phyloP scores from a whole-genome alignment of 2,113 vertebrate genomes.

The Patagioenas fasciata region DNA sequence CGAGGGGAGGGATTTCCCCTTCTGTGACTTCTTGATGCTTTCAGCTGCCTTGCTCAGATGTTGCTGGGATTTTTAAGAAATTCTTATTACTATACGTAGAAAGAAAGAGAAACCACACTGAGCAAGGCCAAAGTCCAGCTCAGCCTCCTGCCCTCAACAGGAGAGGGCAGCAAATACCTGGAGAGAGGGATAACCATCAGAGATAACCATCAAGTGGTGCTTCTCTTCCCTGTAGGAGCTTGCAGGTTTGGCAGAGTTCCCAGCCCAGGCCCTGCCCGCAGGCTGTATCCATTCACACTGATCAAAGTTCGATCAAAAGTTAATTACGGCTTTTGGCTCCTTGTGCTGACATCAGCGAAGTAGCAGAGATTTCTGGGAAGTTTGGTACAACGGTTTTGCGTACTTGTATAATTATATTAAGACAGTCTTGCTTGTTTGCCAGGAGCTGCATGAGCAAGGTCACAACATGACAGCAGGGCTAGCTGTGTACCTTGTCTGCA shows the following conservation, averaged over 20 bases:
- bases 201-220: neutral
- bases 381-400: neutral
- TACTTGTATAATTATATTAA: neutral
- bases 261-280: neutral
- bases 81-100: neutral
- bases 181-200: neutral
- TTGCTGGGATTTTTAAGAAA: neutral
- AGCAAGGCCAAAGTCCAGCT: neutral
- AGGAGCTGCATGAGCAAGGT: neutral
- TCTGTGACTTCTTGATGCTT: neutral
- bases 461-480: rapidly evolving
- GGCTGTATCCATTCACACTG: neutral
- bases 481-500: rapidly evolving
- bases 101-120: neutral
- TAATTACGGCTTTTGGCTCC: conserved; percentile 2
- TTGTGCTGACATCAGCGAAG: neutral
- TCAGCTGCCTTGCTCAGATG: rapidly evolving
- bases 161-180: neutral
- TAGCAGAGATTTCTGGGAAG: neutral
- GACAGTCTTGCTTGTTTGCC: neutral
- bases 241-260: conserved; percentile 8
- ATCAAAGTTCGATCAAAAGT: conserved; percentile 47
- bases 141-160: neutral
- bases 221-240: neutral
- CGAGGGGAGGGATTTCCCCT: neutral